phyloP scores from a whole-genome alignment of 2,888 invertebrate genomes.

The Hypsopygia costalis region DNA sequence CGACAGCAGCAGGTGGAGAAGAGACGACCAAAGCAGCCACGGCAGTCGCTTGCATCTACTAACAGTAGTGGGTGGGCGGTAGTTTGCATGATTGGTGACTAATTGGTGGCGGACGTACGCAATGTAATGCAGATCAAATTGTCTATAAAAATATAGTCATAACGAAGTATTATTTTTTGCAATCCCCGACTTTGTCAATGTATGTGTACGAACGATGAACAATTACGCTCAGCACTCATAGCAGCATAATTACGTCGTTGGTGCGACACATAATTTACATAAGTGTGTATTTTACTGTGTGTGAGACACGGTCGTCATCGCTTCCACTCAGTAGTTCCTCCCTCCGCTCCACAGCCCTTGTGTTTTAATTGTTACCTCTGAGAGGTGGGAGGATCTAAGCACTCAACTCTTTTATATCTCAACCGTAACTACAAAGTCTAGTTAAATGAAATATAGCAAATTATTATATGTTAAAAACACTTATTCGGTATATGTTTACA shows the following conservation, averaged over 20 bases:
- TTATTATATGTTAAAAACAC: constrained; percentile 7
- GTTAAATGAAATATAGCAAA: constrained; percentile 28
- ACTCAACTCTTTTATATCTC: constrained; percentile 61
- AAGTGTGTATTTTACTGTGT: constrained; percentile 53
- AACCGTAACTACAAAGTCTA: constrained; percentile 38
- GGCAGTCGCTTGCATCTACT: no score
- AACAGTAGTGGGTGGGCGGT: no score
- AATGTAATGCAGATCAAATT: no score
- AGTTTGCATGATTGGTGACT: no score
- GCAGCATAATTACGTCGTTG: constrained; percentile 14
- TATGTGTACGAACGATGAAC: constrained; percentile 7
- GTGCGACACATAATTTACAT: constrained; percentile 62
- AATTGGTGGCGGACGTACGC: no score
- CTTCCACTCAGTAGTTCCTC: constrained; percentile 70
- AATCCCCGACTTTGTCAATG: no score
- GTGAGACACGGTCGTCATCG: constrained; percentile 45
- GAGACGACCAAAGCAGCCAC: no score
- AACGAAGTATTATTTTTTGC: no score
- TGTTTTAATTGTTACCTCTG: constrained; percentile 73
- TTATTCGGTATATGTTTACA: no score
- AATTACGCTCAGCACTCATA: constrained; percentile 5
- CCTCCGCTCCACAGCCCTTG: constrained; percentile 52
- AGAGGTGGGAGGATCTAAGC: constrained; percentile 72
- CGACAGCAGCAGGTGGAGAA: no score
- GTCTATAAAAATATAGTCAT: no score